phyloP scores from a whole-genome alignment of 2,113 vertebrate species.

The Bambusicola thoracicus region DNA sequence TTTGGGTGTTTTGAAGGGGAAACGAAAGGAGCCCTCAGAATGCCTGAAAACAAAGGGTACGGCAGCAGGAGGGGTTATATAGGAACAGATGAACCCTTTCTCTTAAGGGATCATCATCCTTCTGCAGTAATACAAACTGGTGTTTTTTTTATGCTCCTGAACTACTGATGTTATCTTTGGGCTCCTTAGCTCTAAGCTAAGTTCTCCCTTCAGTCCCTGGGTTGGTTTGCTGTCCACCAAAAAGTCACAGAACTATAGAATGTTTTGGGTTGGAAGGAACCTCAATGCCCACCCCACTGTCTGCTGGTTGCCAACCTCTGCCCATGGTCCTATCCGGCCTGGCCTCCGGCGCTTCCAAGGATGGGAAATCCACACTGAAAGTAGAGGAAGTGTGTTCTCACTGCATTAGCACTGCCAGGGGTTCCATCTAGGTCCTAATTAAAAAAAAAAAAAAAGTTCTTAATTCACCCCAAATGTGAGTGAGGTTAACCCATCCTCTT shows the following conservation, averaged over 20 bases:
- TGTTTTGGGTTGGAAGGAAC: too few species aligned
- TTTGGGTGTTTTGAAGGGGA: not conserved
- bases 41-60: not conserved
- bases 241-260: not conserved
- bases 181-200: not conserved
- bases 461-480: not conserved
- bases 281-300: too few species aligned
- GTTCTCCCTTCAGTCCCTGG: not conserved
- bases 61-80: not conserved
- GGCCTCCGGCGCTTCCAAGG: too few species aligned
- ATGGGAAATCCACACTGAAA: not conserved
- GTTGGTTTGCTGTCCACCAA: not conserved
- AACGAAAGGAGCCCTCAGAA: not conserved
- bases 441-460: not conserved
- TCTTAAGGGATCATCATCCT: not conserved
- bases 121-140: not conserved
- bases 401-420: conserved; percentile 4
- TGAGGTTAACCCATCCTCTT: conserved; percentile 43
- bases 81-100: not conserved
- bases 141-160: not conserved
- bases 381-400: not conserved
- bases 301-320: too few species aligned
- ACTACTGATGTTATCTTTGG: not conserved
- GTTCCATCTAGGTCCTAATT: not conserved
- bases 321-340: too few species aligned